A percentile compares a stretch with the other conserved stretches of the same genome.
Conservation (phyloP, 2,888 invertebrate genomes). For the Eurytoma californica region DNA sequence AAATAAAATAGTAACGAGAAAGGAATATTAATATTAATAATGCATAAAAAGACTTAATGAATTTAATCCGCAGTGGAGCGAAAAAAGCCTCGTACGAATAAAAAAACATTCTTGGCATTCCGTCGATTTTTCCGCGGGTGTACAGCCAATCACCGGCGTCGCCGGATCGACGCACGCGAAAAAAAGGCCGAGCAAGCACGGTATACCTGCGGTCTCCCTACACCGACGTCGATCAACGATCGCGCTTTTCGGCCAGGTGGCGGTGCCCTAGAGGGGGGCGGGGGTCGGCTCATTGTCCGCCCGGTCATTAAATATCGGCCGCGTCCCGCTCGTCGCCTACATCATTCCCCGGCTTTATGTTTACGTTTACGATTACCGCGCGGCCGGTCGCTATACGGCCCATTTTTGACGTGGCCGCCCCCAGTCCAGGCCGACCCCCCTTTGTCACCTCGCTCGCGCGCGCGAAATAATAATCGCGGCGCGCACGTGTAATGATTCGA, state of each 20-base stretch:
- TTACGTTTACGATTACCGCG: constrained; percentile 67
- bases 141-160: too few species aligned
- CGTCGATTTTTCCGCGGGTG: too few species aligned
- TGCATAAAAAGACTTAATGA: too few species aligned
- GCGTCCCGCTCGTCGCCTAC: constrained; percentile 66
- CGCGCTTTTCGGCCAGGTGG: neutral
- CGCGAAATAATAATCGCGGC: constrained; percentile 34
- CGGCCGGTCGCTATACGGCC: constrained; percentile 19
- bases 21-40: too few species aligned
- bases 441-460: constrained; percentile 25
- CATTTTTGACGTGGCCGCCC: constrained; percentile 33
- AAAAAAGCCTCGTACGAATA: too few species aligned
- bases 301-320: constrained; percentile 67
- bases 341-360: constrained; percentile 68
- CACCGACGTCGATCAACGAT: constrained; percentile 29
- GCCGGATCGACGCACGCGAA: too few species aligned
- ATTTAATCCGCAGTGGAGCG: too few species aligned
- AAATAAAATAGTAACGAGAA: too few species aligned
- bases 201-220: neutral
- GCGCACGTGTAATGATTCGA: constrained; percentile 29
- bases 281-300: constrained; percentile 38
- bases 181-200: too few species aligned
- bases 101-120: too few species aligned
- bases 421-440: neutral
- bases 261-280: neutral